phyloP scores from a whole-genome alignment of 2,113 vertebrate genomes.

The Lethenteron camtschaticum region DNA sequence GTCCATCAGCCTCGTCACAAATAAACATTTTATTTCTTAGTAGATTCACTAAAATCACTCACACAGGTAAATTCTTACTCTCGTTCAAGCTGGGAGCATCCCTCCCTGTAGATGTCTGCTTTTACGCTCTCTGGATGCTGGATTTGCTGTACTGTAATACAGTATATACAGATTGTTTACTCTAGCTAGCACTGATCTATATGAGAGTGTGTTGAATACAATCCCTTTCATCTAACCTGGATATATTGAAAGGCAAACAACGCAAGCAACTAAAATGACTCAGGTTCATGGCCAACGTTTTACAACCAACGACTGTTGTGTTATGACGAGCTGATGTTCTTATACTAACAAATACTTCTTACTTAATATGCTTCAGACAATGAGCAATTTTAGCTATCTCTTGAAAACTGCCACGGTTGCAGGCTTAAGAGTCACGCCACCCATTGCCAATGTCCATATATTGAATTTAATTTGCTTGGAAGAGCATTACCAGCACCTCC shows the following conservation, averaged over 20 bases:
- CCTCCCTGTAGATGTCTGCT: conserved; percentile 4
- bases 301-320: no score
- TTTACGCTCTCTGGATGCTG: background rate
- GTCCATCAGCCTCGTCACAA: background rate
- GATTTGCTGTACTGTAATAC: conserved; percentile 1
- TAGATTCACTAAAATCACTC: background rate
- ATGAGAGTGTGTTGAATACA: background rate
- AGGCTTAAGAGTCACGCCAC: no score
- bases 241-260: conserved; percentile 2
- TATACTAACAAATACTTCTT: no score
- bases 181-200: background rate
- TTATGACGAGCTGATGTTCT: no score
- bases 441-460: no score
- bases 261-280: background rate
- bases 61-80: background rate
- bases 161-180: background rate
- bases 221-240: conserved; percentile 1
- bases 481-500: no score
- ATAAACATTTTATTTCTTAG: conserved; percentile 2
- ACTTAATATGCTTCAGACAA: no score
- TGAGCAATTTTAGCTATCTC: no score
- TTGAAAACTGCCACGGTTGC: no score
- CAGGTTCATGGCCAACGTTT: background rate
- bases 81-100: conserved; percentile 3
- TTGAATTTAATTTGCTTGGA: no score